phyloP scores from a whole-genome alignment of 2,888 invertebrate species.

The Melitaea athalia region DNA sequence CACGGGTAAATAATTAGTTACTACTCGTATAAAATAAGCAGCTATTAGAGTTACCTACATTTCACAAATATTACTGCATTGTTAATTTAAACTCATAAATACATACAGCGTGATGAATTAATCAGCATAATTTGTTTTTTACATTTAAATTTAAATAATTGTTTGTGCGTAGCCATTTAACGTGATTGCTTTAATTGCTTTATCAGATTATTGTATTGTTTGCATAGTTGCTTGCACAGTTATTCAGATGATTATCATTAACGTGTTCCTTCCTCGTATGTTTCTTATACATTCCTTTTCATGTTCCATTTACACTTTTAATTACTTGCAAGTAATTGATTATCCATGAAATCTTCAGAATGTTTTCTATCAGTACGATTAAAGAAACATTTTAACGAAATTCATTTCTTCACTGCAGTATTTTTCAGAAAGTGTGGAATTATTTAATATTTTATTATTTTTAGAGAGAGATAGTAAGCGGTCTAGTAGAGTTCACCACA shows the following conservation, averaged over 20 bases:
- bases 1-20: slow-evolving; percentile 6
- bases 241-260: slow-evolving; percentile 4
- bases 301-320: background rate
- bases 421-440: background rate
- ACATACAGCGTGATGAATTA: slow-evolving; percentile 18
- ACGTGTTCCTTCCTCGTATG: background rate
- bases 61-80: slow-evolving; percentile 10
- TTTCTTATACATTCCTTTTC: background rate
- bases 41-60: slow-evolving; percentile 15
- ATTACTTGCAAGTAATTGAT: no score
- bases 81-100: slow-evolving; percentile 21
- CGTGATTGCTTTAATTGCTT: slow-evolving; percentile 20
- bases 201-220: slow-evolving; percentile 16
- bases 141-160: slow-evolving; percentile 22
- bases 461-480: background rate
- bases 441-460: background rate
- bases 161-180: slow-evolving; percentile 16
- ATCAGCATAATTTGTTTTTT: slow-evolving; percentile 20
- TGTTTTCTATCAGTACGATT: no score
- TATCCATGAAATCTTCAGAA: no score
- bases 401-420: no score
- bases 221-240: slow-evolving; percentile 8
- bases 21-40: background rate
- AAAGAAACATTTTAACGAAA: no score
- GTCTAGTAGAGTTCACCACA: background rate